phyloP scores from a whole-genome alignment of 2,797 vertebrate genomes.

The Chelon labrosus region DNA sequence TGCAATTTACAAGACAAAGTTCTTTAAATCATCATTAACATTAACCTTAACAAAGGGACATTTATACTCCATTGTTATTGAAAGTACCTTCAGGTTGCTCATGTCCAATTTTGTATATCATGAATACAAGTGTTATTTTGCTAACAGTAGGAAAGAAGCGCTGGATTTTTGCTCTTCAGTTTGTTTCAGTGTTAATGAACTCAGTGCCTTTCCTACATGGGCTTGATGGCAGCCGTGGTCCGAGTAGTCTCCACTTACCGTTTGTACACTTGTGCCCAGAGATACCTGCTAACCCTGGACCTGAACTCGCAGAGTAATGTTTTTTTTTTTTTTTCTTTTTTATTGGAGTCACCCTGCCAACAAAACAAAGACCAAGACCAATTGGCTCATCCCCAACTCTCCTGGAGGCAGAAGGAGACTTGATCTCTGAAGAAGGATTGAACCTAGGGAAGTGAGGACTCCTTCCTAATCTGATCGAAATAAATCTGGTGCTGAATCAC shows the following conservation, averaged over 20 bases:
- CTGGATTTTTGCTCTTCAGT: not conserved
- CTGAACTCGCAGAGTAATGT: not conserved
- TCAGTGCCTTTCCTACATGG: not conserved
- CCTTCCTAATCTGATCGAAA: constrained; percentile 4
- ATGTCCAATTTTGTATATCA: not conserved
- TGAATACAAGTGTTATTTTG: no score
- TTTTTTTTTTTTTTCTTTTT: not conserved
- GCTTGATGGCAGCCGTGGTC: not conserved
- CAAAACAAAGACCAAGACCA: not conserved
- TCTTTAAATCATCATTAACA: no score
- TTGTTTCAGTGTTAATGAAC: not conserved
- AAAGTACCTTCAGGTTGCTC: not conserved
- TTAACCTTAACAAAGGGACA: not conserved
- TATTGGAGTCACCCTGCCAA: not conserved
- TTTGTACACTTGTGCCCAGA: not conserved
- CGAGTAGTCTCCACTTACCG: not conserved
- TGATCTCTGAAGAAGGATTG: not conserved
- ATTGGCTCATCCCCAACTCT: not conserved
- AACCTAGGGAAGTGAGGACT: not conserved
- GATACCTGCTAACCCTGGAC: not conserved
- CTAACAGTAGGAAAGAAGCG: no score
- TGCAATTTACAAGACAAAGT: not conserved
- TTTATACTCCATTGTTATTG: not conserved
- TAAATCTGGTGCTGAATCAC: not conserved
- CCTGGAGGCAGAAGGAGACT: not conserved